Conservation (phyloP, 2,797 vertebrate genomes). For the Remorina albescens region DNA sequence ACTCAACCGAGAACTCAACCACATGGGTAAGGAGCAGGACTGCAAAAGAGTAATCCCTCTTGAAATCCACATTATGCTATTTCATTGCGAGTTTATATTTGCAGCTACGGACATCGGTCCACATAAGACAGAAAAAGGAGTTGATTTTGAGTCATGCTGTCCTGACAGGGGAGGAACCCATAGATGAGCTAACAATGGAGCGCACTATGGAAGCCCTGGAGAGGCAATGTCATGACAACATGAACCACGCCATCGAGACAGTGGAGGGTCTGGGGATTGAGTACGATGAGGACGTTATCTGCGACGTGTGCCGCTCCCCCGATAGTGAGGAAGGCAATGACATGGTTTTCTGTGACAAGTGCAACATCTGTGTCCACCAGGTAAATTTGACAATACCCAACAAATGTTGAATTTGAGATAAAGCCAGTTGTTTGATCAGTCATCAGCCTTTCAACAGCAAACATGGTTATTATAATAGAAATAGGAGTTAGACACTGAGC, state of each 20-base stretch:
- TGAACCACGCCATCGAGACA: slow-evolving; percentile 97
- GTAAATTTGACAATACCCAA: slow-evolving; percentile 70
- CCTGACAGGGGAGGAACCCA: slow-evolving; percentile 84
- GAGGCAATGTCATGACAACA: slow-evolving; percentile 95
- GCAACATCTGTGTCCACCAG: slow-evolving; percentile 99
- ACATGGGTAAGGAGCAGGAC: slow-evolving; percentile 89
- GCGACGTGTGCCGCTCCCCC: slow-evolving; percentile 97
- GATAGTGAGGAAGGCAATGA: slow-evolving; percentile 99
- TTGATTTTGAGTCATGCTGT: neutral
- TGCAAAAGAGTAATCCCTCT: neutral
- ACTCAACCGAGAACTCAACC: slow-evolving; percentile 89
- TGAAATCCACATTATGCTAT: neutral
- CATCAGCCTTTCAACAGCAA: too few species aligned
- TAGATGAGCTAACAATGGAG: slow-evolving; percentile 96
- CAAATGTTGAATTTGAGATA: neutral
- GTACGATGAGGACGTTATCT: slow-evolving; percentile 98
- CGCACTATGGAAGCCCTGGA: slow-evolving; percentile 94
- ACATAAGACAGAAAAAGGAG: neutral
- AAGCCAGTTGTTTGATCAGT: neutral
- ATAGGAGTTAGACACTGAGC: neutral
- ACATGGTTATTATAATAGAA: neutral
- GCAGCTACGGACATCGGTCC: neutral
- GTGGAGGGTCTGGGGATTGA: slow-evolving; percentile 97
- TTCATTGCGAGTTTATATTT: neutral
- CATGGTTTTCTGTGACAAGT: slow-evolving; percentile 99